Base-by-base conservation (phyloP, 2,797 vertebrate genomes). In the Mormyrus hasselquistii region DNA sequence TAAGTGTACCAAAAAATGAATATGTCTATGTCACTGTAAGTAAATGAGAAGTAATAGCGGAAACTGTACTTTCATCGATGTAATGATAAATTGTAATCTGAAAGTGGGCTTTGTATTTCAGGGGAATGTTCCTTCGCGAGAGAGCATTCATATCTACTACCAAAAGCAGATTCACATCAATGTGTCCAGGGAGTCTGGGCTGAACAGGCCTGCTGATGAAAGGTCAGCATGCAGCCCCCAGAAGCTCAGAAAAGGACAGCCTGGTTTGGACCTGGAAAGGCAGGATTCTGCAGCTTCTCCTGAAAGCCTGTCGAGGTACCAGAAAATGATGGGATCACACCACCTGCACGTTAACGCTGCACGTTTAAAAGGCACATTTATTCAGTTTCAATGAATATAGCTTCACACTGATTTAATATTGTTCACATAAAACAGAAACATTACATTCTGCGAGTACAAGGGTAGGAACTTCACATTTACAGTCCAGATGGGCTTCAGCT, bases 121-220 rank as follows among this genome's bases (percentile, higher is more conserved):
- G 98, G 98, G 98, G 10, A 96, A 96, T 0, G 94, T 96, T 90
- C 98, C 98, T 0, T 97, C 96, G 0, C 95, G 97, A 82, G 97
- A 98, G 89, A 98, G 97, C 87, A 97, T 99, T 94, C 97, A 96
- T 49, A 90, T 96, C 92, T 97, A 97, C 94, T 99, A 99, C 93
- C 97, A 98, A 92, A 96, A 97, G 91, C 97, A 98, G 90, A 96
- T 99, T 92, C 96, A 97, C 94, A 92, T 90, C 76, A 95, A 95
- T 87, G 95, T 95, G 22, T 98, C 97, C 85, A 95, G 94, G 88
- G 97, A 97, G 92, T 97, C 96, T 0, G 96, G 96, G 22, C 92
- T 97, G 88, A 96, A 96, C 83, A 92, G 93, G 9, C 93, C 96
- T 16, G 95, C 96, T 62, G 95, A 96, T 62, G 90, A 89, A 79